phyloP scores from a whole-genome alignment of 2,888 invertebrate genomes.

The Perdita meconis region DNA sequence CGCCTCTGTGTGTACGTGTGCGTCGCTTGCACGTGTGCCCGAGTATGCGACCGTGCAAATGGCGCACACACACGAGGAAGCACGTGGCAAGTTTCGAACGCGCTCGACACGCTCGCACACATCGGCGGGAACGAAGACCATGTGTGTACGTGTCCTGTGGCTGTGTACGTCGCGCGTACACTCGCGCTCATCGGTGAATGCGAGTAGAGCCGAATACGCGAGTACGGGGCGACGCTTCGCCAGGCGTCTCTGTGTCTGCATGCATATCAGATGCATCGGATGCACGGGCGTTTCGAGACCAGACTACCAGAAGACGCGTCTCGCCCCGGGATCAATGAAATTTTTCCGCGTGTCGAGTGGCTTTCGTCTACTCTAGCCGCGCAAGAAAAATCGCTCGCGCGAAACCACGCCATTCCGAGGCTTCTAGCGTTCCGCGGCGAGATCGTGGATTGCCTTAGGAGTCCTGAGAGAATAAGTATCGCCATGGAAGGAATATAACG shows the following conservation, averaged over 20 bases:
- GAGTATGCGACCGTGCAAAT: slow-evolving; percentile 38
- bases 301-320: slow-evolving; percentile 26
- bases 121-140: neutral
- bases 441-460: neutral
- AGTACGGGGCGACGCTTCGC: slow-evolving; percentile 39
- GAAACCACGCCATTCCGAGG: neutral
- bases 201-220: slow-evolving; percentile 27
- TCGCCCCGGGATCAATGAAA: slow-evolving; percentile 22
- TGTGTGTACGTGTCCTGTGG: neutral
- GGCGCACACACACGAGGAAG: slow-evolving; percentile 35
- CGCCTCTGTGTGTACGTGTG: neutral
- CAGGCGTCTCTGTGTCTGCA: slow-evolving; percentile 58
- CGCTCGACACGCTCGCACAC: slow-evolving; percentile 31
- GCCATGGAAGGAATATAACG: neutral
- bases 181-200: slow-evolving; percentile 22
- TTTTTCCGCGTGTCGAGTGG: slow-evolving; percentile 11
- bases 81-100: slow-evolving; percentile 58
- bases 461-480: neutral
- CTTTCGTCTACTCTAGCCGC: neutral
- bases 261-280: slow-evolving; percentile 54
- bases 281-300: slow-evolving; percentile 24
- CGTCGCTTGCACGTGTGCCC: slow-evolving; percentile 9
- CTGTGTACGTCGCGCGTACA: neutral
- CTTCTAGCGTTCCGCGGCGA: neutral
- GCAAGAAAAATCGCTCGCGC: neutral